Evolutionary conservation across 2,113 vertebrate genomes (phyloP).

Genomic region (Odontophorus gujanensis): DNA sequence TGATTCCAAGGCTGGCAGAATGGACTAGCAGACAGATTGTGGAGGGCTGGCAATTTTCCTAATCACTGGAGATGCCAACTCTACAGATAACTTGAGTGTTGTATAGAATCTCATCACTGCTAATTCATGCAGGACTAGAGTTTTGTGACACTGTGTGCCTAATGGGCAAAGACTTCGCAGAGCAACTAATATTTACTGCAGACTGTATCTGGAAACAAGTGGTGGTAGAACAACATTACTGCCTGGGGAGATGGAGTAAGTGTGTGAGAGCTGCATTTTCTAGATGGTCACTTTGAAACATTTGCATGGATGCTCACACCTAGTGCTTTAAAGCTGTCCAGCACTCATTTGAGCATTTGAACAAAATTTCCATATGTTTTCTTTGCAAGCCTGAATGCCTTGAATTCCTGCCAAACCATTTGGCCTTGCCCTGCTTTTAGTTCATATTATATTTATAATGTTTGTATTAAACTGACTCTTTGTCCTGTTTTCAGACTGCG

Average conservation of each 20-base stretch:
- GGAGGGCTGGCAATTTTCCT: not conserved
- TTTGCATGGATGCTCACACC: not conserved
- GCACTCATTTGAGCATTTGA: conserved; percentile 11
- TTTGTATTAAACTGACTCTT: conserved; percentile 78
- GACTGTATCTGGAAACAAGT: not conserved
- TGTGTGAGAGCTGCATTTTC: not conserved
- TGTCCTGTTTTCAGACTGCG: conserved; percentile 74
- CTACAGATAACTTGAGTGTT: not conserved
- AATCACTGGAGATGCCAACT: not conserved
- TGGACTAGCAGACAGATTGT: not conserved
- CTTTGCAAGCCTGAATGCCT: conserved; percentile 56
- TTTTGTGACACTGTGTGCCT: not conserved
- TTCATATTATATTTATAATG: conserved; percentile 82
- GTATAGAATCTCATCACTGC: not conserved
- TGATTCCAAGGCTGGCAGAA: not conserved
- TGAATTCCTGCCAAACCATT: conserved; percentile 73
- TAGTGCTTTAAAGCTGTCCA: not conserved
- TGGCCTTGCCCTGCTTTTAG: conserved; percentile 73
- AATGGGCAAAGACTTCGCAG: not conserved
- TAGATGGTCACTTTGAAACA: not conserved
- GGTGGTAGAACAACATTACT: not conserved
- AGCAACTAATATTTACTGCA: not conserved
- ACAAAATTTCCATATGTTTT: conserved; percentile 64
- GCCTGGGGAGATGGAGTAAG: not conserved
- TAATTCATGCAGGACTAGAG: not conserved